Evolutionary conservation across 1,140 invertebrate species (phyloP), one percentile per base, ranked within the genome.

Genomic region (Platyscapa corneri): DNA sequence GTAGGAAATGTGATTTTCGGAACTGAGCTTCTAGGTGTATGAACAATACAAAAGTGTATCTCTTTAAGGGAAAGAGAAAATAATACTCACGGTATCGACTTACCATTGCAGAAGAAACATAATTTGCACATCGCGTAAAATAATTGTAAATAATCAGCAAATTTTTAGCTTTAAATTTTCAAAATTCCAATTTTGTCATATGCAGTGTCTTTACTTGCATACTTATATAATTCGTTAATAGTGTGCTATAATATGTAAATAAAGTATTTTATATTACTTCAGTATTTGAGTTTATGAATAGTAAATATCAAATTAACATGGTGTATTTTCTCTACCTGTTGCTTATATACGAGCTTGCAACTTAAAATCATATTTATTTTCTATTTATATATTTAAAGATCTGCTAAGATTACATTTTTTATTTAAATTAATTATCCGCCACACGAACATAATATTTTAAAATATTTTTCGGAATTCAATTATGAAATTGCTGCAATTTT

Each of bases 1-100:
- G 78, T 78, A 78, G 76, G 53, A 81, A 86, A 82, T 86, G 32
- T 79, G 65, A 86, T 53, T 37, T 49, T 60, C 10, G n/a, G 39
- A n/a, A 82, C 5, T 37, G 3, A 49, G 8, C 56, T 65, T 5
- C 27, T 1, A 32, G 39, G 27, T 60, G 10, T 27, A 60, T 5
- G 20, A 27, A 60, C n/a, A n/a, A n/a, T n/a, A 60, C 10, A 67
- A 49, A 8, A 37, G 6, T 53, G 14, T 70, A 32, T 46, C 23
- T 82, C 27, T 60, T 23, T 60, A 60, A 23, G 5, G 8, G 16
- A 53, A 18, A 53, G 18, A 53, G 49, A 53, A 53, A 53, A 53
- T 18, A 18, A 53, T 53, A 18, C 18, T 53, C 18, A 18, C 16
- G 49, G 8, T 16, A 53, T 53, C 16, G 2, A 10, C 16, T 53